Conservation (phyloP, 2,113 vertebrate genomes). For the Felis chaus region DNA sequence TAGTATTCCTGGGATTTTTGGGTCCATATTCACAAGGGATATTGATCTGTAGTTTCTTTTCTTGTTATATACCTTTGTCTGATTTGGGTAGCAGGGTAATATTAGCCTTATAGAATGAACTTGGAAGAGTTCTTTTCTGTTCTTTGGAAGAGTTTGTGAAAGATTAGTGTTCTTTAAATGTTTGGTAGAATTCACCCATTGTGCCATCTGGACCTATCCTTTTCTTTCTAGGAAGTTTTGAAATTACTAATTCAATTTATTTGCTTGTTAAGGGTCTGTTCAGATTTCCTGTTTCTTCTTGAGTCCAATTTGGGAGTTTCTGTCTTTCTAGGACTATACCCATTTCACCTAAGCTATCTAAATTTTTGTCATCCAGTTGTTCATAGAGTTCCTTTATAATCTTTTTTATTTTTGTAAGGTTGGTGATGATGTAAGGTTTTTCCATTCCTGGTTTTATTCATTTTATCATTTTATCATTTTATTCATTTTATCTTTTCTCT, state of each 20-base stretch:
- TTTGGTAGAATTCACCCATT: background rate
- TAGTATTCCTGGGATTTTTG: background rate
- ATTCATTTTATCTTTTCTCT: background rate
- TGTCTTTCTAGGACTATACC: background rate
- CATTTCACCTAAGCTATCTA: background rate
- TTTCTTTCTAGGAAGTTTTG: slow-evolving; percentile 27
- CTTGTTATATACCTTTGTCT: background rate
- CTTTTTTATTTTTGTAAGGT: background rate
- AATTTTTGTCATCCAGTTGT: background rate
- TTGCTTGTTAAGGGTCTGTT: slow-evolving; percentile 19
- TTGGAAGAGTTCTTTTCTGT: background rate
- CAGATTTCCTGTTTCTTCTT: slow-evolving; percentile 33
- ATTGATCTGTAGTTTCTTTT: background rate
- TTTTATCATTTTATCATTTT: slow-evolving; percentile 6
- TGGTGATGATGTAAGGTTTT: background rate
- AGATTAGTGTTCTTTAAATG: background rate
- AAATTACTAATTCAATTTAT: background rate
- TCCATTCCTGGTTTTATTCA: slow-evolving; percentile 38
- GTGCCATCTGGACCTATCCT: background rate
- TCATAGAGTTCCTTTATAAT: background rate
- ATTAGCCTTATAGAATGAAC: background rate
- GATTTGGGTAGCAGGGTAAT: slow-evolving; percentile 4
- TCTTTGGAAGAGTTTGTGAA: slow-evolving; percentile 19
- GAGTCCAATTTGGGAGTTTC: background rate
- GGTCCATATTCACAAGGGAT: background rate